These are phyloP conservation scores for Nomada ruficornis DNA, from an alignment of 2,888 invertebrate genomes.

Conservation along the genomic window DNA sequence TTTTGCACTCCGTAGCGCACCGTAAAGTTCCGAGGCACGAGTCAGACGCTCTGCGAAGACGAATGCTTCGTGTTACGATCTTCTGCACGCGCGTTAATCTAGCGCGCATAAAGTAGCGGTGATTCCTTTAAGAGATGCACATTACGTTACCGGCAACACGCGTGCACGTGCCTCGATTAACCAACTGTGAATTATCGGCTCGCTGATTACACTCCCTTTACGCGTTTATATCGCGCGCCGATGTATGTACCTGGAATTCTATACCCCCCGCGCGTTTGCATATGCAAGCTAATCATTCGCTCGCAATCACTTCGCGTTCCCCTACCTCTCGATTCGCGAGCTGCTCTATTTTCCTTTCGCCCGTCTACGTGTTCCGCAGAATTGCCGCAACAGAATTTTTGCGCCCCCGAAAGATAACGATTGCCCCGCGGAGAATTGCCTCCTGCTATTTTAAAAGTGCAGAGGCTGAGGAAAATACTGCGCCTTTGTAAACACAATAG, in stretches of 20 bases:
- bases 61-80: neutral
- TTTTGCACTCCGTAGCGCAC: neutral
- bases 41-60: neutral
- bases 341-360: conserved; percentile 27
- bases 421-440: neutral
- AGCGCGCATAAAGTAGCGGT: neutral
- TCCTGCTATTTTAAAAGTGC: neutral
- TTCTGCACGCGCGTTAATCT: neutral
- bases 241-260: conserved; percentile 50
- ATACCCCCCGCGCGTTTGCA: conserved; percentile 44
- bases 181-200: conserved; percentile 41
- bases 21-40: neutral
- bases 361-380: neutral
- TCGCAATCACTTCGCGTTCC: conserved; percentile 24
- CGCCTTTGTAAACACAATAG: conserved; percentile 35
- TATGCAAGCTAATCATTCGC: conserved; percentile 44
- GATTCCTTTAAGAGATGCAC: conserved; percentile 11
- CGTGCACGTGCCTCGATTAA: conserved; percentile 31
- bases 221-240: conserved; percentile 46
- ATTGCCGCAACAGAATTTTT: neutral
- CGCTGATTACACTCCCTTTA: conserved; percentile 39
- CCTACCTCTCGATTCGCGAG: neutral
- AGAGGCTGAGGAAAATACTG: conserved; percentile 22
- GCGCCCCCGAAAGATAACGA: neutral
- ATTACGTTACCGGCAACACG: neutral